Evolutionary conservation across 1,140 invertebrate genomes (phyloP), one percentile per base, ranked within the genome.

Genomic region (Drosophila funebris): DNA sequence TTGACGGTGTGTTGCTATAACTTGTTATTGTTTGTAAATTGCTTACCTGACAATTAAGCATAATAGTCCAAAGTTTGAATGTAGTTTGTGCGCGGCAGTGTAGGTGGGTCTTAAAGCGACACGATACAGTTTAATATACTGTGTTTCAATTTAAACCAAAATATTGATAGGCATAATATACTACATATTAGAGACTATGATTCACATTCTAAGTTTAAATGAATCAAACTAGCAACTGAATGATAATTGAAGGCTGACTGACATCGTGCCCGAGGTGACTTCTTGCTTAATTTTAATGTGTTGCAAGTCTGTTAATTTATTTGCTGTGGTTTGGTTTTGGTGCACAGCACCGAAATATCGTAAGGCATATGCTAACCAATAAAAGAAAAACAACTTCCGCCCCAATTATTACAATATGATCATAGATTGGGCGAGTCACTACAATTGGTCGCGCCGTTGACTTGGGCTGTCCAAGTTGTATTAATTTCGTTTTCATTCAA

Each of bases 1-100:
- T 39, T 73, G 48, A 73, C 33, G 69, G 39, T 24, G 3, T n/a
- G 11, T 13, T 61, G 33, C 39, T 33, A 37, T 39, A 58, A 14
- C 48, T 57, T 52, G 56, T 61, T 61, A 50, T 44, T 68, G 48
- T 54, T 69, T 46, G 48, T 52, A 29, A 48, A 72, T 39, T 39
- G 29, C 53, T 66, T 53, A 41, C 57, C 14, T 37, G 37, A 72
- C 72, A 74, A 39, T 64, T 57, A 72, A 72, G 29, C 29, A 39
- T 33, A 31, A 52, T 54, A 70, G 7, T 29, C 33, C 11, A 36
- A 4, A 36, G 33, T 36, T 36, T 36, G 3, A 4, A 13, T 53
- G 1, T 22, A 20, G 36, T 70, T 11, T 54, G 29, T 16, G 20
- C 39, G 8, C 7, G 6, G 6, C 22, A 27, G 14, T 63, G 48